These are phyloP conservation scores for Oscheius onirici DNA, from an alignment of 2,888 invertebrate species.

Conservation along the genomic window DNA sequence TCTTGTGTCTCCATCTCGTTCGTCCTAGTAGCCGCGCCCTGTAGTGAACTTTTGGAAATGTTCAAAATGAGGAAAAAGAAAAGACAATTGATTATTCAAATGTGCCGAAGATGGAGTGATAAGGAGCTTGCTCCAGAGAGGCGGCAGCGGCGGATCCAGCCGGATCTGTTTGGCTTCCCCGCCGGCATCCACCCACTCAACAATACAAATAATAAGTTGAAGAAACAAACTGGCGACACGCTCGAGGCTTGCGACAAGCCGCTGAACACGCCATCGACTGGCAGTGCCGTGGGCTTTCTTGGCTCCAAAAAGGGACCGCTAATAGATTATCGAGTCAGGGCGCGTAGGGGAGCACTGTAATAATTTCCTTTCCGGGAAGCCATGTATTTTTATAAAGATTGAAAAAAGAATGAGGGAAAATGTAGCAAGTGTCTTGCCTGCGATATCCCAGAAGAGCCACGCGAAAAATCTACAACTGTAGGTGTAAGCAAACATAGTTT, in stretches of 20 bases:
- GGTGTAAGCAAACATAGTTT: slow-evolving; percentile 27
- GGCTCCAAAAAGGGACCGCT: no score
- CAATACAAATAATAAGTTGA: slow-evolving; percentile 38
- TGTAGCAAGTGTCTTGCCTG: not conserved
- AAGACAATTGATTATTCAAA: slow-evolving; percentile 15
- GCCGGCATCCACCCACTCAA: slow-evolving; percentile 36
- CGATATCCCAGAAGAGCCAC: not conserved
- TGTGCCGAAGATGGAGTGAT: slow-evolving; percentile 32
- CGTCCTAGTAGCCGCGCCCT: slow-evolving; percentile 26
- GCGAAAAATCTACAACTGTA: slow-evolving; percentile 11
- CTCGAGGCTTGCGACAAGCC: slow-evolving; percentile 32
- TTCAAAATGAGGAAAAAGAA: not conserved
- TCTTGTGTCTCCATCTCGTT: slow-evolving; percentile 49
- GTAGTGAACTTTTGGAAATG: not conserved
- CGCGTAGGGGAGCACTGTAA: not conserved
- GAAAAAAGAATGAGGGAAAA: not conserved
- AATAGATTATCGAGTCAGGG: not conserved
- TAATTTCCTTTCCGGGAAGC: not conserved
- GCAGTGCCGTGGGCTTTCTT: not conserved
- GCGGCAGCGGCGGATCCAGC: slow-evolving; percentile 30
- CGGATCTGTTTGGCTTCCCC: slow-evolving; percentile 35
- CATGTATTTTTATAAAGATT: not conserved
- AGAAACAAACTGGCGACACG: slow-evolving; percentile 37
- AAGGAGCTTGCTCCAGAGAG: slow-evolving; percentile 25
- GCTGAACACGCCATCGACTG: slow-evolving; percentile 25